phyloP scores from a whole-genome alignment of 2,888 invertebrate genomes.

The Drepanosiphum platanoidis region DNA sequence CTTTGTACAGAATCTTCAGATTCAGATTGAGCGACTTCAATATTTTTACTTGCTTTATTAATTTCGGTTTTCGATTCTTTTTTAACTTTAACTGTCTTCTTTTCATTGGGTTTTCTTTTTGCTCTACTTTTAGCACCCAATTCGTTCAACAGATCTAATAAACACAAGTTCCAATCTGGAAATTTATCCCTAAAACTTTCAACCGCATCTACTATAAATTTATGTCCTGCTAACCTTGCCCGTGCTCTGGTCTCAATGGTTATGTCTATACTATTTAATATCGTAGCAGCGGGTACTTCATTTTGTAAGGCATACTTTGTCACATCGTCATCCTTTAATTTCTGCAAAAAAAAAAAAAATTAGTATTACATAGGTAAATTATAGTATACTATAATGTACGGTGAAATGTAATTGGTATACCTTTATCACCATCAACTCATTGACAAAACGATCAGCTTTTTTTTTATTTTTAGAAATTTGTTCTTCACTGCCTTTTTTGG shows the following conservation, averaged over 20 bases:
- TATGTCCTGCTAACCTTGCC: slow-evolving; percentile 63
- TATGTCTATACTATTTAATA: slow-evolving; percentile 63
- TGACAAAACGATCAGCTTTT: slow-evolving; percentile 64
- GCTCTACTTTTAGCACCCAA: slow-evolving; percentile 63
- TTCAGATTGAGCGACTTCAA: not conserved
- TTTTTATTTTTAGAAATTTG: slow-evolving; percentile 64
- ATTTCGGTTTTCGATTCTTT: slow-evolving; percentile 43
- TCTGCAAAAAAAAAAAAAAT: slow-evolving; percentile 63
- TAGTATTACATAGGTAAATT: not conserved
- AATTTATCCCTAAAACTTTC: slow-evolving; percentile 62
- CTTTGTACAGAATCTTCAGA: not conserved
- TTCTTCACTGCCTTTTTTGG: slow-evolving; percentile 65
- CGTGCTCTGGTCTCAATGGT: slow-evolving; percentile 62
- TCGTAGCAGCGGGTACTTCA: slow-evolving; percentile 63
- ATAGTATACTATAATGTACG: not conserved
- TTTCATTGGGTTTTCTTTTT: slow-evolving; percentile 48
- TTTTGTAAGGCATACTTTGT: slow-evolving; percentile 64
- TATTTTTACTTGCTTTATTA: slow-evolving; percentile 18
- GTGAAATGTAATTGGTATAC: too few species aligned
- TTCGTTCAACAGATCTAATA: slow-evolving; percentile 60
- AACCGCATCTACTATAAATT: slow-evolving; percentile 63
- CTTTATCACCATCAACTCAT: slow-evolving; percentile 64
- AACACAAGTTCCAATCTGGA: slow-evolving; percentile 63
- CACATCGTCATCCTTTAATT: slow-evolving; percentile 64
- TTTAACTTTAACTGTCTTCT: slow-evolving; percentile 44